Evolutionary conservation across 2,888 invertebrate species (phyloP).

Genomic region (Morpho deidamia): DNA sequence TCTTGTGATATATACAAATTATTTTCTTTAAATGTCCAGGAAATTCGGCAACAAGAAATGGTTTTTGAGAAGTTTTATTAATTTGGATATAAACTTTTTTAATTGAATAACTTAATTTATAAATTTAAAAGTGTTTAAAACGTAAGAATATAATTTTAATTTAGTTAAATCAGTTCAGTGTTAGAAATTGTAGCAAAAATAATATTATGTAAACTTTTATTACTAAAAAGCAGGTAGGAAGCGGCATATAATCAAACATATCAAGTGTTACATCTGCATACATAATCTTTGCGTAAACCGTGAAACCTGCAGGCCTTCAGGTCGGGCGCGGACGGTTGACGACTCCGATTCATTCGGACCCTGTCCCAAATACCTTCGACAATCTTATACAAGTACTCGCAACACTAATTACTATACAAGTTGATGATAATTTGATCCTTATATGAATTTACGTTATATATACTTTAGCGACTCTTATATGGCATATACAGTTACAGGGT

Average conservation of each 20-base stretch:
- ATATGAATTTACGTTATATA: not conserved
- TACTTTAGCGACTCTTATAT: not conserved
- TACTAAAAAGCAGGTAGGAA: too few species aligned
- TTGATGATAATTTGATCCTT: conserved; percentile 6
- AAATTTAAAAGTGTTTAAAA: too few species aligned
- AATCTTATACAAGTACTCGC: conserved; percentile 28
- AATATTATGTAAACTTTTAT: too few species aligned
- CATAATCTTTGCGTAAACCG: conserved; percentile 33
- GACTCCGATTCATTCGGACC: conserved; percentile 46
- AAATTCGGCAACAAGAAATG: too few species aligned
- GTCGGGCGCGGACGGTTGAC: conserved; percentile 52
- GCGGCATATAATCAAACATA: not conserved
- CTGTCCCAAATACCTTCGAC: conserved; percentile 42
- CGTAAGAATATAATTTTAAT: too few species aligned
- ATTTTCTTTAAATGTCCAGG: too few species aligned
- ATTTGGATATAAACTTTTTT: too few species aligned
- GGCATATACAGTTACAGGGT: not conserved
- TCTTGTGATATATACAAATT: too few species aligned
- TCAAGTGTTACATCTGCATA: conserved; percentile 19
- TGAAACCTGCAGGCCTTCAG: conserved; percentile 54
- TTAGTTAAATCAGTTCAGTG: too few species aligned
- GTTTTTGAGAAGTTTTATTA: too few species aligned
- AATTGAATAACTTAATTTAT: too few species aligned
- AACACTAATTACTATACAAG: conserved; percentile 17
- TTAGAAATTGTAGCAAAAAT: too few species aligned